Evolutionary conservation across 2,797 vertebrate species (phyloP).

Genomic region (Pantherophis vulpinus): DNA sequence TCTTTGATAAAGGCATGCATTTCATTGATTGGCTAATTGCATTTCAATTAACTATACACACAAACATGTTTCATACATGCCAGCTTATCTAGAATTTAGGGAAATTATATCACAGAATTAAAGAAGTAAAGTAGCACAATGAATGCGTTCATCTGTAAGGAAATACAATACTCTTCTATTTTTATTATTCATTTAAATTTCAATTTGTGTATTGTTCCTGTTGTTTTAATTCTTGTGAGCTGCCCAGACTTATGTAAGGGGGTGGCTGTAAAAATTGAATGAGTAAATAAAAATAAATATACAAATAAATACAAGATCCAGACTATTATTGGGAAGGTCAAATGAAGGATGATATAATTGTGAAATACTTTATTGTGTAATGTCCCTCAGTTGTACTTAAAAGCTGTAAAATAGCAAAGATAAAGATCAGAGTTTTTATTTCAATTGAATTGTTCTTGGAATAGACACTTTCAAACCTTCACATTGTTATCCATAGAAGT

Average conservation of each 20-base stretch:
- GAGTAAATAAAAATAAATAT: not conserved
- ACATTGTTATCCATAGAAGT: not conserved
- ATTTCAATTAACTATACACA: not conserved
- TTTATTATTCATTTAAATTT: not conserved
- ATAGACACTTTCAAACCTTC: not conserved
- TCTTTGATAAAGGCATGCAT: not conserved
- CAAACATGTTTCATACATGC: not conserved
- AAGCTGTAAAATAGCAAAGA: not conserved
- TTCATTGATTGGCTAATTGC: not conserved
- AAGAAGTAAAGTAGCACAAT: not conserved
- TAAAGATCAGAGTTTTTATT: not conserved
- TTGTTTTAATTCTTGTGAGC: not conserved
- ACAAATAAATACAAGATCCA: not conserved
- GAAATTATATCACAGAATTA: not conserved
- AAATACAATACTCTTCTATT: not conserved
- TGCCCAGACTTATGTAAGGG: not conserved
- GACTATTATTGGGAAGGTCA: not conserved
- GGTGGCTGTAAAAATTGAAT: not conserved
- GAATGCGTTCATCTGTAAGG: not conserved
- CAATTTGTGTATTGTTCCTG: not conserved
- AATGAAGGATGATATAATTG: not conserved
- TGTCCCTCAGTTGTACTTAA: not conserved
- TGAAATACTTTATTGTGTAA: not conserved
- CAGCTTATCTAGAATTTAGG: not conserved
- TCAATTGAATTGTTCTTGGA: not conserved